Conservation (phyloP, 2,797 vertebrate genomes). For the Muscicapa striata region DNA sequence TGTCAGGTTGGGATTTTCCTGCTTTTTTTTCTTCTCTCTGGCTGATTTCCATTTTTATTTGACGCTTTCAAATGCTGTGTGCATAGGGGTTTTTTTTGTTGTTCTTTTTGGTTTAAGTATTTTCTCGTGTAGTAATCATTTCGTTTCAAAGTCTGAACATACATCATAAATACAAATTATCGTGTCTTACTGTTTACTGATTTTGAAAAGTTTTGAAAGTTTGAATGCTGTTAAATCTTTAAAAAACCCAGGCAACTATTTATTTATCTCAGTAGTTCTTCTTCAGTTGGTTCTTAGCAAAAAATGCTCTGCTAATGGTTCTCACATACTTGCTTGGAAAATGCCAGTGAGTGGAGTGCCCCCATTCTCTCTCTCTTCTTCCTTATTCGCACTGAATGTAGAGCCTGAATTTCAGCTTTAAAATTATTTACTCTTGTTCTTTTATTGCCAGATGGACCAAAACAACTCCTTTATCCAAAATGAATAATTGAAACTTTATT, state of each 20-base stretch:
- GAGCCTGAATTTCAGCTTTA: neutral
- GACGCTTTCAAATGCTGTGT: neutral
- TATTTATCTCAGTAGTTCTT: neutral
- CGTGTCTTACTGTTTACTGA: neutral
- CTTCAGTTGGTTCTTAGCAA: neutral
- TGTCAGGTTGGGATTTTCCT: conserved; percentile 23
- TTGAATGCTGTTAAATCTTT: neutral
- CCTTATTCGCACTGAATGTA: neutral
- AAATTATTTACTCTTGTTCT: neutral
- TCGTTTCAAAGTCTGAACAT: neutral
- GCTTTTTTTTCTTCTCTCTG: neutral
- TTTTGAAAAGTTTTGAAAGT: neutral
- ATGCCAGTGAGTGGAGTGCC: accelerated
- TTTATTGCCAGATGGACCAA: neutral
- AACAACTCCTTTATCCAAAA: neutral
- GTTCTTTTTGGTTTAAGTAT: neutral
- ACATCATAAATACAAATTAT: neutral
- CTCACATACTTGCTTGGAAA: neutral
- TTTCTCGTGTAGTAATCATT: neutral
- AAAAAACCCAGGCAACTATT: neutral
- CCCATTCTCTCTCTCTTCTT: neutral
- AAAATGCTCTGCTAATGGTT: neutral
- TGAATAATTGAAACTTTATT: neutral
- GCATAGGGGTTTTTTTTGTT: neutral
- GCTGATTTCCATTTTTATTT: conserved; percentile 15